These are phyloP conservation scores for Acipenser transmontanus DNA, from an alignment of 2,797 vertebrate genomes.

Conservation along the genomic window DNA sequence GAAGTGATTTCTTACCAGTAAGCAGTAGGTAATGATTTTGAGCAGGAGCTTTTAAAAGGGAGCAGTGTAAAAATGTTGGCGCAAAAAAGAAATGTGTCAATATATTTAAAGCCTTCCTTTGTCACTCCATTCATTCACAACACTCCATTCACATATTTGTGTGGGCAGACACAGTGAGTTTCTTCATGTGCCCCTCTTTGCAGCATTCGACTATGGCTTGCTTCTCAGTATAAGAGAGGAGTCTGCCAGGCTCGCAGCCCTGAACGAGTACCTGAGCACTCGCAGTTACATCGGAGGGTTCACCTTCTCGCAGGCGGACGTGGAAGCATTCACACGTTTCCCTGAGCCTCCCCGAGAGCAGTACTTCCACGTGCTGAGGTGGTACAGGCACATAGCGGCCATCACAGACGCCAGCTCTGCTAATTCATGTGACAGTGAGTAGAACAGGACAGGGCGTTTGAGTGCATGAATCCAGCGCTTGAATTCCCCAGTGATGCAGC, in stretches of 20 bases:
- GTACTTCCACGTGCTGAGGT: slow-evolving; percentile 81
- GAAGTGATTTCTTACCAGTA: no score
- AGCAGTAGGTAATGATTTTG: no score
- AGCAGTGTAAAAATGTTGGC: background rate
- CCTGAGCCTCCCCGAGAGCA: slow-evolving; percentile 64
- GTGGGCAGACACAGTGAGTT: slow-evolving; percentile 15
- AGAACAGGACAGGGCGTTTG: background rate
- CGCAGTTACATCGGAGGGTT: slow-evolving; percentile 93
- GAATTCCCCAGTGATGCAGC: no score
- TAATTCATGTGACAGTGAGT: slow-evolving; percentile 44
- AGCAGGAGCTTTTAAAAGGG: no score
- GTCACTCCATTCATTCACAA: slow-evolving; percentile 21
- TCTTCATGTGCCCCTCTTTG: slow-evolving; percentile 47
- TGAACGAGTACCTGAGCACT: slow-evolving; percentile 83
- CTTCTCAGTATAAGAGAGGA: slow-evolving; percentile 80
- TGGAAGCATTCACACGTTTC: slow-evolving; percentile 76
- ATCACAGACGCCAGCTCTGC: slow-evolving; percentile 54
- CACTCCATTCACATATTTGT: background rate
- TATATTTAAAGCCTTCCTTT: background rate
- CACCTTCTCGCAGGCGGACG: slow-evolving; percentile 78
- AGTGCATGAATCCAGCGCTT: no score
- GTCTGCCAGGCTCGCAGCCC: slow-evolving; percentile 67
- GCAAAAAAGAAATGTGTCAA: background rate
- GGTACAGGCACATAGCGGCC: slow-evolving; percentile 88
- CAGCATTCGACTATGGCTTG: slow-evolving; percentile 82